Evolutionary conservation across 1,140 invertebrate genomes (phyloP).

Genomic region (Pteromalus puparum): DNA sequence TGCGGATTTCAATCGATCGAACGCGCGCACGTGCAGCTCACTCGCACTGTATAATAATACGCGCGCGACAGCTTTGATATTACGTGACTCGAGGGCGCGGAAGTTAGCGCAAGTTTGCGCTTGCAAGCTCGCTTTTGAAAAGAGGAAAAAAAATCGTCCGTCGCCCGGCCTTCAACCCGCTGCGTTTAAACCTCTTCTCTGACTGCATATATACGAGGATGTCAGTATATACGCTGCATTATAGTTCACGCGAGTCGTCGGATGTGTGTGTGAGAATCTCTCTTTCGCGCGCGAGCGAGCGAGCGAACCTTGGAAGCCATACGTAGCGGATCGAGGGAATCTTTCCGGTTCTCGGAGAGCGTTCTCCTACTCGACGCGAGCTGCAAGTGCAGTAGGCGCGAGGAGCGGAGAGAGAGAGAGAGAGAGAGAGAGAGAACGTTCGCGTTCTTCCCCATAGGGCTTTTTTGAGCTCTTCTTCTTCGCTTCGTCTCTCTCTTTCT

Average conservation of each 20-base stretch:
- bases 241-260: conserved; percentile 50
- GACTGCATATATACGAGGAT: conserved; percentile 56
- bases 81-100: not conserved
- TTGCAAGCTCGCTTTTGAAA: conserved; percentile 46
- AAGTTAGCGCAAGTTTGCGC: not conserved
- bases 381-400: conserved; percentile 50
- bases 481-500: conserved; percentile 22
- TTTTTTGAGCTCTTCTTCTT: conserved; percentile 54
- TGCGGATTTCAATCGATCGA: not conserved
- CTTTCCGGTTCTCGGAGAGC: conserved; percentile 71
- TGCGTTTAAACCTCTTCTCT: conserved; percentile 15
- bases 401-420: not conserved
- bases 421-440: conserved; percentile 9
- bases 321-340: conserved; percentile 74
- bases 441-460: conserved; percentile 49
- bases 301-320: conserved; percentile 71
- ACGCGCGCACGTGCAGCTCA: not conserved
- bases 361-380: conserved; percentile 45
- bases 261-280: conserved; percentile 59
- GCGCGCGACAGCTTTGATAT: not conserved
- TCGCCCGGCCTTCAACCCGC: no score
- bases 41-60: not conserved
- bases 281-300: conserved; percentile 53
- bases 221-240: conserved; percentile 56
- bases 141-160: no score